Evolutionary conservation across 2,113 vertebrate genomes (phyloP), one percentile per base, ranked within the genome.

Genomic region (Gasterosteus aculeatus): DNA sequence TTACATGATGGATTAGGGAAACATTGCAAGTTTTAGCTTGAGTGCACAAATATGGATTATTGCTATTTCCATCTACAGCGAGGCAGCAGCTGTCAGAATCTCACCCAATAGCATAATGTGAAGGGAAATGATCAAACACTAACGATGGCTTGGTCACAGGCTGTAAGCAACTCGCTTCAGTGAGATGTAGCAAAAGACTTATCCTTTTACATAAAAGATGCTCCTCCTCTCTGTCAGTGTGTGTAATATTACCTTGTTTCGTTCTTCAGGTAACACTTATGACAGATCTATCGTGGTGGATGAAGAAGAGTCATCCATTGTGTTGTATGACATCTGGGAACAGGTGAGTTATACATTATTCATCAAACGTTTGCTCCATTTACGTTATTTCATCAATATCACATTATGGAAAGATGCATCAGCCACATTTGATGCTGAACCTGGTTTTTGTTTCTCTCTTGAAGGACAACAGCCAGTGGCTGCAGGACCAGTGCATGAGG

Each of bases 281-380:
- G 96, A 99, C 93, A 95, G 98, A 81, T 96, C 95, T 0, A 93
- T 99, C 5, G 0, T 94, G n/a, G 98, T 99, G 22, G 97, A 99
- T 4, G 98, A 96, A 18, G 98, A 99, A 85, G 98, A 99, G 82
- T 95, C 97, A 0, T 96, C 95, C 10, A 96, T 99, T 3, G 72
- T 99, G 82, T 91, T 99, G 86, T 99, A 97, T n/a, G 98, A 99
- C 84, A 96, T 99, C 72, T 99, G 97, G 97, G 97, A 99, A 78
- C 98, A 99, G 96, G 97, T 99, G 94, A 90, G 47, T 67, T 26
- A 61, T 77, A 15, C 2, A 72, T 78, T 42, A 81, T 79, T 51
- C 0, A 65, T 61, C 38, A 10, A 26, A 14, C 10, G 1, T 71
- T 67, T 81, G 10, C 42, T 10, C 33, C 56, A 60, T 79, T 71